Percentiles rank a stretch among this genome's conserved stretches.
phyloP scores from a whole-genome alignment of 2,113 vertebrate genomes.

The Hypomesus transpacificus region DNA sequence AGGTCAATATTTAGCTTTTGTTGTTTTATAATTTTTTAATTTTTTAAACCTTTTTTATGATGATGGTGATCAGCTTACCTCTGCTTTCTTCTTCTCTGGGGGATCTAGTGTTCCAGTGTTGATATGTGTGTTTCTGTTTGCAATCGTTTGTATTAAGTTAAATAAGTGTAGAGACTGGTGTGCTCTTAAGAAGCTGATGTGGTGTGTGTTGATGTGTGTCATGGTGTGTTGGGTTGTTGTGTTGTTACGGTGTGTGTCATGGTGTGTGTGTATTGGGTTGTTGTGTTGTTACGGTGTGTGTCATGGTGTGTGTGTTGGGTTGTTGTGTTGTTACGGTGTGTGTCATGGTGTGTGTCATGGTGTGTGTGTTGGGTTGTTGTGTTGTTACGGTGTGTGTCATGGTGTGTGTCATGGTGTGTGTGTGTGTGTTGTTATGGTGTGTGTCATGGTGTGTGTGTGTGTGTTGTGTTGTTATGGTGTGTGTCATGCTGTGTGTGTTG shows the following conservation, averaged over 20 bases:
- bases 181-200: neutral
- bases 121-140: too few relatives aligned
- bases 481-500: neutral
- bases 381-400: neutral
- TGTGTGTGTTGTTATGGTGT: conserved; percentile 15
- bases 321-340: neutral
- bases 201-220: too few relatives aligned
- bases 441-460: too few relatives aligned
- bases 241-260: neutral
- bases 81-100: too few relatives aligned
- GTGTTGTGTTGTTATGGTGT: neutral
- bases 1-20: neutral
- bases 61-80: too few relatives aligned
- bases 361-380: too few relatives aligned
- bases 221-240: too few relatives aligned
- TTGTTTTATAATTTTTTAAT: neutral
- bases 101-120: too few relatives aligned
- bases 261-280: neutral
- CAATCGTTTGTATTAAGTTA: too few relatives aligned
- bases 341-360: neutral
- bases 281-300: too few relatives aligned
- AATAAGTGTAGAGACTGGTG: neutral
- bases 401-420: neutral
- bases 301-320: too few relatives aligned
- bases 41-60: too few relatives aligned